phyloP scores from a whole-genome alignment of 2,797 vertebrate genomes.

The Antennarius maculatus region DNA sequence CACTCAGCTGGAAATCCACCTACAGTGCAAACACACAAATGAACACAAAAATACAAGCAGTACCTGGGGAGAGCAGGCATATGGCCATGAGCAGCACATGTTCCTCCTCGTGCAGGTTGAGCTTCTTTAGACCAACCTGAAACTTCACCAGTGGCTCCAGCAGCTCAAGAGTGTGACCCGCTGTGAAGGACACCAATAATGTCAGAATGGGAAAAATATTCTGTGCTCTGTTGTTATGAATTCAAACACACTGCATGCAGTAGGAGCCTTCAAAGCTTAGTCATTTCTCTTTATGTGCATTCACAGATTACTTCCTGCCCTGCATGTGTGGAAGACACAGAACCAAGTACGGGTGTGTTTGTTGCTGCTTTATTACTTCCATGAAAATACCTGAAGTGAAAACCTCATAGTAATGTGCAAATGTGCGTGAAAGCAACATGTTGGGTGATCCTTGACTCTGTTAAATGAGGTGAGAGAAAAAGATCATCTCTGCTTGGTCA shows the following conservation, averaged over 20 bases:
- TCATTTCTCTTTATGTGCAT: conserved; percentile 7
- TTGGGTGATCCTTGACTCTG: conserved; percentile 25
- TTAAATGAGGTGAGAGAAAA: conserved; percentile 27
- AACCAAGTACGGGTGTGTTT: conserved; percentile 34
- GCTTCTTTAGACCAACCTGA: conserved; percentile 92
- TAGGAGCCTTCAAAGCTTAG: background rate
- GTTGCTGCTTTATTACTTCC: conserved; percentile 44
- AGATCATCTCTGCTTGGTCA: conserved; percentile 37
- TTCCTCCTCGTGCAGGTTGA: conserved; percentile 91
- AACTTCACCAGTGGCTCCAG: conserved; percentile 94
- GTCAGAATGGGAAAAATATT: background rate
- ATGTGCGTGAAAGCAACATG: conserved; percentile 33
- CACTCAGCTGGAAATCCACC: conserved; percentile 19
- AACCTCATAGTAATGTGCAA: conserved; percentile 50
- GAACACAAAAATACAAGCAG: conserved; percentile 19
- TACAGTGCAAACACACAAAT: background rate
- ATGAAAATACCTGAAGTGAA: conserved; percentile 55
- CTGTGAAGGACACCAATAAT: conserved; percentile 64
- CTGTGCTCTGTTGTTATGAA: conserved; percentile 7
- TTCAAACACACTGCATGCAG: conserved; percentile 22
- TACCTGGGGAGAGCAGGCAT: conserved; percentile 90
- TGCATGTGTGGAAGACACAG: conserved; percentile 34
- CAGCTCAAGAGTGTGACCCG: conserved; percentile 91
- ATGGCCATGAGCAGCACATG: conserved; percentile 95
- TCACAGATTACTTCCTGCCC: conserved; percentile 12